Evolutionary conservation across 2,797 vertebrate genomes (phyloP), one percentile per base, ranked within the genome.

Genomic region (Semotilus atromaculatus): DNA sequence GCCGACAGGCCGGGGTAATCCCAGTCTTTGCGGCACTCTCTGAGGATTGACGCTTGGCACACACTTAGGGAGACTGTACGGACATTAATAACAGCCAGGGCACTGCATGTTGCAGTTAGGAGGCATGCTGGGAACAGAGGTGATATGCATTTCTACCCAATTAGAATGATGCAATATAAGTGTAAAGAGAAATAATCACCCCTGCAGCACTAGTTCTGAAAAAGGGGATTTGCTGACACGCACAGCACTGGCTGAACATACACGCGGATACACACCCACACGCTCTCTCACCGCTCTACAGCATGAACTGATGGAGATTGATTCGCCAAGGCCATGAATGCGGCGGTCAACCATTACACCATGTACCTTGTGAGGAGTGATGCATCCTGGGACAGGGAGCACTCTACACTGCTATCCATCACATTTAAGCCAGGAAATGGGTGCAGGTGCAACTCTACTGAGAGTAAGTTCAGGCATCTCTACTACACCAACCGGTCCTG

Each of bases 221-320:
- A 81, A 84, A 29, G 40, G 86, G 67, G 70, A 84, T 86, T 85
- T 86, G 86, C 86, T 88, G 88, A 88, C 86, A 85, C 7, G 23
- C 48, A 84, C 38, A 67, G 58, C 70, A 21, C 62, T 80, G 75
- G 75, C 19, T 36, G 23, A 67, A 62, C 77, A 81, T 36, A 19
- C 77, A 81, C 64, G 7, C 53, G 5, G 51, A 68, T 55, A 45
- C 38, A 67, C 83, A 66, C 75, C 80, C 79, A 86, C 62, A 43
- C 72, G 18, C 7, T 64, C 40, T 67, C 51, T 72, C 76, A 5
- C 76, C 14, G n/a, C 62, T 77, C 40, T 67, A 66, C 76, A 26
- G 83, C 23, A 11, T 78, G 43, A 82, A 64, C 67, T 86, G 85
- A 89, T 86, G 67, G 76, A 86, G 86, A 89, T 82, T 80, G 82